phyloP scores from a whole-genome alignment of 1,140 invertebrate genomes.

The Geopemphigus sp. region DNA sequence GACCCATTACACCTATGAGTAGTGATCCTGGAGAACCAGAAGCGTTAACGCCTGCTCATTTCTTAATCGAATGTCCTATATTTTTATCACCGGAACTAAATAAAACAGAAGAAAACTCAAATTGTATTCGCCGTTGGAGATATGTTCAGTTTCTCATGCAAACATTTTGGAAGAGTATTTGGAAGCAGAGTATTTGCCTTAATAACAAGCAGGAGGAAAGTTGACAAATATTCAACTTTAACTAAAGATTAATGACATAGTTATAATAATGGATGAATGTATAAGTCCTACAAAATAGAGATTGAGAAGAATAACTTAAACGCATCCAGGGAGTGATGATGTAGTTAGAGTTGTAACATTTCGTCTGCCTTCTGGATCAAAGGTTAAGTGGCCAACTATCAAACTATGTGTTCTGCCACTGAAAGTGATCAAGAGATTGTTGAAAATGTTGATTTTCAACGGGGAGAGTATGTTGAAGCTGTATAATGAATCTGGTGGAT shows the following conservation, averaged over 20 bases:
- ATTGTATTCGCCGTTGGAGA: background rate
- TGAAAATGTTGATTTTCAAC: background rate
- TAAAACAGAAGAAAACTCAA: background rate
- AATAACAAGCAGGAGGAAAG: background rate
- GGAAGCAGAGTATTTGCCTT: background rate
- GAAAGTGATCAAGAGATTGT: background rate
- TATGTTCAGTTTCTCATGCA: background rate
- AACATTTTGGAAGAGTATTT: background rate
- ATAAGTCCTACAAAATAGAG: too few relatives aligned
- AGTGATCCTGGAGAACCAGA: background rate
- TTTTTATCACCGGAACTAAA: background rate
- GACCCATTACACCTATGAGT: background rate
- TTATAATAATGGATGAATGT: background rate
- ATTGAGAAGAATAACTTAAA: too few relatives aligned
- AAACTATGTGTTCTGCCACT: background rate
- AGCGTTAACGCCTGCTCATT: background rate
- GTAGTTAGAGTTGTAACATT: slow-evolving; percentile 47
- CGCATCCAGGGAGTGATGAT: slow-evolving; percentile 35
- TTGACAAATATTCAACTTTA: background rate
- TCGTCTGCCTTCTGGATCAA: background rate
- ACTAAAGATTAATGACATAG: background rate
- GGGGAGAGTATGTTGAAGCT: background rate
- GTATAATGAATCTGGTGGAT: too few relatives aligned
- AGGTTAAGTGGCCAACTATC: background rate
- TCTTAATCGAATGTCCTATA: background rate